A percentile compares a stretch with the other conserved stretches of the same genome.
These are phyloP conservation scores for Oryzias celebensis DNA, from an alignment of 2,113 vertebrate genomes.

Conservation along the genomic window DNA sequence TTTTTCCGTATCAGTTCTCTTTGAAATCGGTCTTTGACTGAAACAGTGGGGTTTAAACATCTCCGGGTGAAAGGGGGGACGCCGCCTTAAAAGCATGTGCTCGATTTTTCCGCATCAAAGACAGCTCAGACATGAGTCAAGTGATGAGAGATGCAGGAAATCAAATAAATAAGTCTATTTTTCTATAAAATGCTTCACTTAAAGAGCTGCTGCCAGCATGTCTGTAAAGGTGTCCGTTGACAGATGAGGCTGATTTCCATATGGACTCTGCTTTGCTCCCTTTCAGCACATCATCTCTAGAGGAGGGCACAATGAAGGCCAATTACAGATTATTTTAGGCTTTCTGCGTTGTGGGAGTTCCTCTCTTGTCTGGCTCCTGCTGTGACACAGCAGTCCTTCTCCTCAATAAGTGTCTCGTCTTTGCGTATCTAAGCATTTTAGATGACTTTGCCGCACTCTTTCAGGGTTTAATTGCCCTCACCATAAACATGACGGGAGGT, in stretches of 20 bases:
- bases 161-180: neutral
- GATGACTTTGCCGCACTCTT: neutral
- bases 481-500: neutral
- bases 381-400: slow-evolving; percentile 17
- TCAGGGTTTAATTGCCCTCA: slow-evolving; percentile 29
- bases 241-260: neutral
- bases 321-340: slow-evolving; percentile 25
- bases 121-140: neutral
- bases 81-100: slow-evolving; percentile 1
- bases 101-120: slow-evolving; percentile 12
- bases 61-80: neutral
- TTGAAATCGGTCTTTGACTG: slow-evolving; percentile 8
- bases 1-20: neutral
- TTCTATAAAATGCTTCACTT: neutral
- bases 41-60: slow-evolving; percentile 8
- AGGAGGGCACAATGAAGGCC: slow-evolving; percentile 2
- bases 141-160: neutral
- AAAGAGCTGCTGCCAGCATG: slow-evolving; percentile 11
- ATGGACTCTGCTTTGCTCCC: slow-evolving; percentile 3
- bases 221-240: slow-evolving; percentile 6
- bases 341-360: slow-evolving; percentile 7
- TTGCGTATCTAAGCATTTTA: slow-evolving; percentile 3
- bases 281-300: slow-evolving; percentile 13
- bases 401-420: slow-evolving; percentile 1
- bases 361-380: slow-evolving; percentile 21